Evolutionary conservation across 1,140 invertebrate species (phyloP), one percentile per base, ranked within the genome.

Genomic region (Cepaea nemoralis): DNA sequence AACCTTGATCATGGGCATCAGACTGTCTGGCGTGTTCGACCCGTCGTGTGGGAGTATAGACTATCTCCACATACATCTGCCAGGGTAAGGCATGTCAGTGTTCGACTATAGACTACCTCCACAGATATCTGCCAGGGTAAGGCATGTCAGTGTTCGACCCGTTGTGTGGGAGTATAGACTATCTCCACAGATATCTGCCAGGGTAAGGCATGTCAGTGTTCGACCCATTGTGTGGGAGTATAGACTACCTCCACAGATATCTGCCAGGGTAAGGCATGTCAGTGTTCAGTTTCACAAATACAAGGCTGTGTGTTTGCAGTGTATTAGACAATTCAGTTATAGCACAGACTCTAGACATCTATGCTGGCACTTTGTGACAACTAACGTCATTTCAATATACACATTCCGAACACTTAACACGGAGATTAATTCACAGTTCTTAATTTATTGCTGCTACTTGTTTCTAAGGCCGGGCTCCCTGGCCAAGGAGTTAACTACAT

Each of bases 1-100:
- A 88, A 93, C 93, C 12, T 86, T 97, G n/a, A 94, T 98, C 0
- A 93, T 95, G 42, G 95, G 94, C 3, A 92, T 96, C 75, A 95
- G 97, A 89, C 95, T 97, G 87, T 6, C 59, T 63, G 94, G 94
- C 40, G 95, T 95, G 19, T 93, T 95, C 84, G 95, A 95, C 91
- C 85, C 89, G 6, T 91, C 92, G 6, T 91, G 91, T 85, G 92
- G 92, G 31, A 50, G 90, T 0, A 90, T 92, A 31, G 80, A 85
- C 42, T 87, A 86, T 40, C 80, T 92, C 5, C 85, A 91, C 73
- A 85, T 84, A 42, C 87, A 90, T 59, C 81, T 86, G 33, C 87
- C 86, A 59, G 81, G 83, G 88, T 91, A 82, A 83, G 87, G 86
- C 22, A 27, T 24, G 27, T 22, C 45, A 19, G 31, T 37, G 63